Conservation (phyloP, 2,888 invertebrate genomes). For the Zygaena filipendulae region DNA sequence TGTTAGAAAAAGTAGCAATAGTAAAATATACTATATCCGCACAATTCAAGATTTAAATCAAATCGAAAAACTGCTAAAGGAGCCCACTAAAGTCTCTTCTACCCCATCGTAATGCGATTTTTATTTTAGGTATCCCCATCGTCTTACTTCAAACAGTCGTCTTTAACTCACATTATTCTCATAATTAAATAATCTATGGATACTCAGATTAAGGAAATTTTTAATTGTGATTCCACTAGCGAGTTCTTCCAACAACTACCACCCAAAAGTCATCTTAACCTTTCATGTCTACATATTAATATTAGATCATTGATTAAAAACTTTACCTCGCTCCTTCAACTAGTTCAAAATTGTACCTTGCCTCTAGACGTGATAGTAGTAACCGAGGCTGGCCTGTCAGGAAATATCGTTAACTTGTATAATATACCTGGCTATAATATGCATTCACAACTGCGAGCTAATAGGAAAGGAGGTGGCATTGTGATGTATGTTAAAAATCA, state of each 20-base stretch:
- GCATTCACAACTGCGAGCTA: constrained; percentile 9
- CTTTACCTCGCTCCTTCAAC: not conserved
- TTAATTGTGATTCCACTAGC: constrained; percentile 8
- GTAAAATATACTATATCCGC: not conserved
- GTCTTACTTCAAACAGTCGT: too few relatives aligned
- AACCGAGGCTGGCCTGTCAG: constrained; percentile 8
- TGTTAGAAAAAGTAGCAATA: constrained; percentile 2
- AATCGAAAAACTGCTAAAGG: not conserved
- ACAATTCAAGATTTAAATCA: not conserved
- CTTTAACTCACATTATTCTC: too few relatives aligned
- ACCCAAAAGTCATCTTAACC: not conserved
- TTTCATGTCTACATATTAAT: not conserved
- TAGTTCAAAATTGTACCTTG: not conserved
- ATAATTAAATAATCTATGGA: too few relatives aligned
- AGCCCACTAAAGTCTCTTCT: too few relatives aligned
- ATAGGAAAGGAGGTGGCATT: constrained; percentile 10
- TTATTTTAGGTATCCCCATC: too few relatives aligned
- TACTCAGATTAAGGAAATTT: constrained; percentile 6
- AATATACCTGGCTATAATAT: constrained; percentile 7
- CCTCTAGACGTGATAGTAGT: constrained; percentile 5
- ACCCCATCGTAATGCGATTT: too few relatives aligned
- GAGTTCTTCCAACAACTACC: constrained; percentile 7
- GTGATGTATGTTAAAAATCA: constrained; percentile 7
- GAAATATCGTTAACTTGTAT: constrained; percentile 4
- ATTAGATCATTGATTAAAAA: not conserved